A percentile compares a stretch with the other conserved stretches of the same genome.
Conservation (phyloP, 2,113 vertebrate genomes). For the Oreotrochilus melanogaster region DNA sequence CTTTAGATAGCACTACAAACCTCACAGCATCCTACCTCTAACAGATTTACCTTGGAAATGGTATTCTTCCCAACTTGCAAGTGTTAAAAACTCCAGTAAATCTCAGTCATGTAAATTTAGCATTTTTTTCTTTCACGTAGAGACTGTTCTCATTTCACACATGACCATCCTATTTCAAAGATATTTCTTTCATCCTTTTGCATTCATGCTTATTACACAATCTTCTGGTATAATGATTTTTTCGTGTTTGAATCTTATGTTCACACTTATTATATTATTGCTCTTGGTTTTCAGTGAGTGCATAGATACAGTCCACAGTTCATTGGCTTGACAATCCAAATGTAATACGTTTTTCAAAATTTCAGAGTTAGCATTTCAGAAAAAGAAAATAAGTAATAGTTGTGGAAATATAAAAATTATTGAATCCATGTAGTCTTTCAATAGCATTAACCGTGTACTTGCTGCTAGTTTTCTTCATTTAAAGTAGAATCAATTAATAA, state of each 20-base stretch:
- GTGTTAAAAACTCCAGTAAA: not conserved
- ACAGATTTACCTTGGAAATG: not conserved
- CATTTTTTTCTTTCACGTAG: not conserved
- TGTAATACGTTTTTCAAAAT: not conserved
- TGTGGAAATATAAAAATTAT: not conserved
- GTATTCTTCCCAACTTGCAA: not conserved
- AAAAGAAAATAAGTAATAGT: not conserved
- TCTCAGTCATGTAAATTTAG: not conserved
- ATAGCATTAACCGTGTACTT: too few species aligned
- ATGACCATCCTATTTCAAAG: not conserved
- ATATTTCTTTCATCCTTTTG: not conserved
- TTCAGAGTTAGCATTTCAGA: not conserved
- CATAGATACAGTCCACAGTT: not conserved
- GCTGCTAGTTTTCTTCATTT: not conserved
- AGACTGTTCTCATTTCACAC: not conserved
- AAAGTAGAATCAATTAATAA: not conserved
- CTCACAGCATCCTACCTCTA: not conserved
- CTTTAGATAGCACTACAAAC: not conserved
- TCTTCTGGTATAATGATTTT: not conserved
- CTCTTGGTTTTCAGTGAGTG: not conserved
- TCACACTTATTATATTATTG: not conserved
- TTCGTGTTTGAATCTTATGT: not conserved
- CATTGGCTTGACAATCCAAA: not conserved
- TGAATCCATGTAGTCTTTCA: not conserved
- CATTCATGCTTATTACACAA: not conserved